Base-by-base conservation (phyloP, 2,797 vertebrate species). In the Brachymystax lenok region DNA sequence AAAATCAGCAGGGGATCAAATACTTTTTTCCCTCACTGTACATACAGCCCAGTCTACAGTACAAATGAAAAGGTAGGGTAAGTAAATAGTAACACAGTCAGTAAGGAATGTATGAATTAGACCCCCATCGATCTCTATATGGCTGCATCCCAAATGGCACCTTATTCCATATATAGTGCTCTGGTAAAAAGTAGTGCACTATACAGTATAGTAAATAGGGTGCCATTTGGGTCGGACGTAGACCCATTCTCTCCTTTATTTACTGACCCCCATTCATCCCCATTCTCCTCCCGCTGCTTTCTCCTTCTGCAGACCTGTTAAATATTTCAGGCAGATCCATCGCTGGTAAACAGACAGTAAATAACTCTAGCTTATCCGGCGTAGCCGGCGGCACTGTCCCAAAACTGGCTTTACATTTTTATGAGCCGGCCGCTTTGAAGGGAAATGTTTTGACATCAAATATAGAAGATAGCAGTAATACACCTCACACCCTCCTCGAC, bases 251-350 rank as follows among this genome's bases (percentile, higher is more conserved):
- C 8, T 12, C 3, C 59, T 63, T 21, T 63, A 63, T 63, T 24
- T 12, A 63, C 59, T 13, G 59, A 63, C 24, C 59, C 59, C 14
- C 83, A 79, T 81, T 88, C 88, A 86, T 86, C 86, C 83, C 27
- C 69, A 88, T 80, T 79, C 78, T 66, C 77, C 33, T 74, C 73
- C 76, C 84, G 78, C 83, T 72, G 64, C 64, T 79, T 85, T 28
- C 64, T 66, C 28, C 4, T 13, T 83, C 80, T 59, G 61, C 76
- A 85, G 85, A 80, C 81, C 80, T 80, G 81, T 87, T 94, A 84
- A 92, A 90, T 94, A 91, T 93, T 92, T 93, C 87, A 93, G 79
- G 71, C 74, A 83, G 84, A 83, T 87, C 80, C 86, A 81, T 86
- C 73, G 74, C 83, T 77, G 82, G 79, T 89, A 89, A 91, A 91